Conservation (phyloP, 2,113 vertebrate genomes). For the Pachypanchax playfairii region DNA sequence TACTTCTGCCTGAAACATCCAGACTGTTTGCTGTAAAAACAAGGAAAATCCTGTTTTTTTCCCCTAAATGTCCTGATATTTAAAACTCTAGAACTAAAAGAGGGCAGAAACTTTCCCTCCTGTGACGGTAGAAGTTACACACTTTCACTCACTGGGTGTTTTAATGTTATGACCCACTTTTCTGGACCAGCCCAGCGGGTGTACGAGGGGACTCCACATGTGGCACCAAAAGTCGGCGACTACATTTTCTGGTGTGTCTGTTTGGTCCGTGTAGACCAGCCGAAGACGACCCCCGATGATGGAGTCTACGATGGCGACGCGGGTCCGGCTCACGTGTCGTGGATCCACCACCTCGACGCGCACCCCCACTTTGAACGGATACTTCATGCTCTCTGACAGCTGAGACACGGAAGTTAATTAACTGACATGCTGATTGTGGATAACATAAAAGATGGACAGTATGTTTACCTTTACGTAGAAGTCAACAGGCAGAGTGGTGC, state of each 20-base stretch:
- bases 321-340: constrained; percentile 83
- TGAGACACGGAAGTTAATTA: too few species aligned
- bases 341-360: constrained; percentile 94
- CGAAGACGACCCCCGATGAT: constrained; percentile 89
- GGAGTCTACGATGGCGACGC: constrained; percentile 85
- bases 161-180: constrained; percentile 89
- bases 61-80: too few species aligned
- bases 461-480: constrained; percentile 90
- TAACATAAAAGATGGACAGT: too few species aligned
- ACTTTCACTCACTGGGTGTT: constrained; percentile 72
- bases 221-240: constrained; percentile 92
- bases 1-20: constrained; percentile 57
- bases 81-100: too few species aligned
- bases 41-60: neutral
- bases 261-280: constrained; percentile 87
- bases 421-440: too few species aligned
- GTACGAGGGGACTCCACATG: constrained; percentile 91
- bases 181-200: constrained; percentile 91
- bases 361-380: constrained; percentile 86
- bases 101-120: too few species aligned
- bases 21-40: constrained; percentile 24
- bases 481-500: constrained; percentile 90
- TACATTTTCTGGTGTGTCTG: constrained; percentile 66
- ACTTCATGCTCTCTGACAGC: constrained; percentile 91
- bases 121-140: too few species aligned